Evolutionary conservation across 2,113 vertebrate genomes (phyloP).

Genomic region (Serinus canaria): DNA sequence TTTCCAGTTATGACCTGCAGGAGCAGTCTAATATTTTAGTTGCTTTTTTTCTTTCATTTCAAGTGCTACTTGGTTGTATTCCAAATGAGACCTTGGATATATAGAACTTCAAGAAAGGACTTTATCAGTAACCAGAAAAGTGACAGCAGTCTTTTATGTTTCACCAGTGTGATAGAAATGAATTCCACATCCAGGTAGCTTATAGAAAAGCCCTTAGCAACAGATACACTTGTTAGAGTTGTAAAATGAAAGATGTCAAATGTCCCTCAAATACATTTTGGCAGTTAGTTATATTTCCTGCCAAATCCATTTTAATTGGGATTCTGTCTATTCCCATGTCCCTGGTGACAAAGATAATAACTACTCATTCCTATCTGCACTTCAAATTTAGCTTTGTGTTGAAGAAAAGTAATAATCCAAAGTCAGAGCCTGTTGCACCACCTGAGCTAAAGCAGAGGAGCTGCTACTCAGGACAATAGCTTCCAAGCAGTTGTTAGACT

Average conservation of each 20-base stretch:
- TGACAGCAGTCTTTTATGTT: not conserved
- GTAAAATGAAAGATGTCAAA: not conserved
- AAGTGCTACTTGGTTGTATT: not conserved
- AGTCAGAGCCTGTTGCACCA: not conserved
- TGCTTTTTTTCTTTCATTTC: not conserved
- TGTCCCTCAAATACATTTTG: not conserved
- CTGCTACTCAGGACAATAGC: not conserved
- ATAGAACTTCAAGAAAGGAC: not conserved
- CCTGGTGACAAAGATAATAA: not conserved
- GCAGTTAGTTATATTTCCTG: not conserved
- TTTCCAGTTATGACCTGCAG: not conserved
- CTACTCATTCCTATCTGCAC: not conserved
- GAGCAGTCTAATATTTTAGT: not conserved
- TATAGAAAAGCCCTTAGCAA: not conserved
- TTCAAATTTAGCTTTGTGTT: not conserved
- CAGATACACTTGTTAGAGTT: not conserved
- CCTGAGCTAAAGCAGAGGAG: not conserved
- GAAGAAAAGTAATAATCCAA: not conserved
- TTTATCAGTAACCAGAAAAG: not conserved
- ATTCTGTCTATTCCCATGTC: not conserved
- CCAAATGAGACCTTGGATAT: not conserved
- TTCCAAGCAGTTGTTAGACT: not conserved
- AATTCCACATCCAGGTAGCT: not conserved
- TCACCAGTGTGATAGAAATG: not conserved
- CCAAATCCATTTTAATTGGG: not conserved